A percentile compares a stretch with the other conserved stretches of the same genome.
Conservation (phyloP, 53 echinoderm and acorn worm genomes). For the Pentamera pediparva region DNA sequence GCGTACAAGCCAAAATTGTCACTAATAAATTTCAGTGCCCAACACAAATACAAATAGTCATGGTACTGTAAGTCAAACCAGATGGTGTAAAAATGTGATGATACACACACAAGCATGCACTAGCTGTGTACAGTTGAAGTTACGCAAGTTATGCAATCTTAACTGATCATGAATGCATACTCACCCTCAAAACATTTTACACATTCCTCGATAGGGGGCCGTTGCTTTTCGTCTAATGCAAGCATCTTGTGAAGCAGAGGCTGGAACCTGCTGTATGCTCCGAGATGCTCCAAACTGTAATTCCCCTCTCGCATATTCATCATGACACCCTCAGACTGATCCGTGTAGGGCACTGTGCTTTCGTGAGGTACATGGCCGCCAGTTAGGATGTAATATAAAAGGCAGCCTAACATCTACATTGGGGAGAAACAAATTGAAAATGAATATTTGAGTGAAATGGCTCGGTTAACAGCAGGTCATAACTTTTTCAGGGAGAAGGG, state of each 20-base stretch:
- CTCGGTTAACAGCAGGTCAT: too few relatives aligned
- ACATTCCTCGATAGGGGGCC: constrained; percentile 1
- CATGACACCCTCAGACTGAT: constrained; percentile 4
- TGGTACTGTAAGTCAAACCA: too few relatives aligned
- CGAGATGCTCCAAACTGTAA: background rate
- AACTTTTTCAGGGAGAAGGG: too few relatives aligned
- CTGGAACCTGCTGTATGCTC: background rate
- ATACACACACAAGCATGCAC: too few relatives aligned
- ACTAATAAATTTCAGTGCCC: too few relatives aligned
- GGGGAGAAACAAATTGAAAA: background rate
- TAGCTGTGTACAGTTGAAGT: background rate
- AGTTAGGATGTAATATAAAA: background rate
- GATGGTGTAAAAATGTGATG: too few relatives aligned
- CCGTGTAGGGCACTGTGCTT: background rate
- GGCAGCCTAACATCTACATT: background rate
- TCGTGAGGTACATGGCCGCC: constrained; percentile 3
- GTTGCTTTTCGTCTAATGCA: background rate
- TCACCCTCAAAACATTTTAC: background rate
- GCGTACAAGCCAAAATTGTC: too few relatives aligned
- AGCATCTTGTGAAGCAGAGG: background rate
- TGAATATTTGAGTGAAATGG: too few relatives aligned
- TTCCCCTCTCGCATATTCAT: background rate
- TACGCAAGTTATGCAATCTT: background rate
- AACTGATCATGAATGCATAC: background rate
- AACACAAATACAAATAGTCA: too few relatives aligned